Evolutionary conservation across 2,888 invertebrate species (phyloP), one percentile per base, ranked within the genome.

Genomic region (Lamproptera curius): DNA sequence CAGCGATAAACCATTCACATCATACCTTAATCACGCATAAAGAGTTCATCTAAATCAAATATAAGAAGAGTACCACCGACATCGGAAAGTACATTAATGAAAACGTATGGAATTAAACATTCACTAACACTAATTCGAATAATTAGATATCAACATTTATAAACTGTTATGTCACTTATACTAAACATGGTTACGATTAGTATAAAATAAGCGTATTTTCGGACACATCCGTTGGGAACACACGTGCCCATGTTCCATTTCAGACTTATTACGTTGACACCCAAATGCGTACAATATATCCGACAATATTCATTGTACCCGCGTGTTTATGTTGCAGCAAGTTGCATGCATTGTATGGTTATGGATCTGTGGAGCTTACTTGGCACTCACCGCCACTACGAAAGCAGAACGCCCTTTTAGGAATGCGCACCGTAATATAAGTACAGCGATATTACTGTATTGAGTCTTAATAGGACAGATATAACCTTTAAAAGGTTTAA

Each of bases 201-300:
- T 83, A 80, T 79, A 84, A 84, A 85, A 86, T 87, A 87, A 87
- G 86, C 86, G 86, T 87, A 86, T 83, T 75, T 70, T 74, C 82
- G 85, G 86, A 85, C 78, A 70, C 72, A 70, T 76, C 77, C 76
- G 73, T 76, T 65, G 61, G 76, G 74, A 67, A 63, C 60, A 54
- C 55, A 50, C 59, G 63, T 70, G 80, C 74, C 81, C 67, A 61
- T 79, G 78, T 73, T 82, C 81, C 85, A 70, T 75, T 71, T 84
- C 84, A 85, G 85, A 85, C 84, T 82, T 83, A 71, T 72, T 62
- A 67, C 67, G 73, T 75, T 71, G 70, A 76, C 68, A 65, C 67
- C 64, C 51, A 55, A 55, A 57, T 57, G 52, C 52, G 47, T 44
- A 49, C 33, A 13, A 31, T 44, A n/a, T 46, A 49, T 41, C 2